Conservation (phyloP, 2,797 vertebrate genomes). For the Peromyscus attwateri region DNA sequence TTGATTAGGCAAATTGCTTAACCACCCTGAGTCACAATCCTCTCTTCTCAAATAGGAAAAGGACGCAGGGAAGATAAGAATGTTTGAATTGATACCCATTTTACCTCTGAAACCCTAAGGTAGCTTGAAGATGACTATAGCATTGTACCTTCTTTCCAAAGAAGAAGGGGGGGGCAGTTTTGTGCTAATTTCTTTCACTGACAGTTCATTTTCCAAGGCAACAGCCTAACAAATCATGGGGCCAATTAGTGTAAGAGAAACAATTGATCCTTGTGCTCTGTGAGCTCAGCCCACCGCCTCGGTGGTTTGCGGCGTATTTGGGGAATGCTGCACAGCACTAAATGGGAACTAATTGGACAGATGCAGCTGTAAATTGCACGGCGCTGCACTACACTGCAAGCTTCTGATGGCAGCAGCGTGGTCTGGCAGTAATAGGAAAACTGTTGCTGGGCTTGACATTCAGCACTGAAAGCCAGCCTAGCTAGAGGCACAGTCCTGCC, state of each 20-base stretch:
- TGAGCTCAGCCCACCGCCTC: constrained; percentile 49
- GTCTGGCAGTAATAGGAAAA: constrained; percentile 8
- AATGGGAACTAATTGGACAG: constrained; percentile 76
- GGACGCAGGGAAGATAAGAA: background rate
- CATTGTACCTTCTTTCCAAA: constrained; percentile 13
- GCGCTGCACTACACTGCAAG: background rate
- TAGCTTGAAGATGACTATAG: background rate
- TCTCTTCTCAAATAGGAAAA: constrained; percentile 23
- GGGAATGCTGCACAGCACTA: constrained; percentile 55
- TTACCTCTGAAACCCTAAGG: background rate
- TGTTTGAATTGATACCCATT: background rate
- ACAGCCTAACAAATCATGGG: constrained; percentile 73
- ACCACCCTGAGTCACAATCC: background rate
- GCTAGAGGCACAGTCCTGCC: background rate
- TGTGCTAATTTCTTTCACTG: constrained; percentile 73
- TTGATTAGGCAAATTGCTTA: background rate
- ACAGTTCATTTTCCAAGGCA: constrained; percentile 76
- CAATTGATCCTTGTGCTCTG: constrained; percentile 72
- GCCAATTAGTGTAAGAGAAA: constrained; percentile 78
- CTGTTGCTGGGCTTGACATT: background rate
- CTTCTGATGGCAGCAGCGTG: constrained; percentile 43
- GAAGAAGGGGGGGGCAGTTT: constrained; percentile 12
- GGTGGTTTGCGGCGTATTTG: constrained; percentile 51
- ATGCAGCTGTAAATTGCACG: constrained; percentile 44
- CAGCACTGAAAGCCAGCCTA: background rate